Conservation (phyloP, 2,888 invertebrate species). For the Andrena flavipes region DNA sequence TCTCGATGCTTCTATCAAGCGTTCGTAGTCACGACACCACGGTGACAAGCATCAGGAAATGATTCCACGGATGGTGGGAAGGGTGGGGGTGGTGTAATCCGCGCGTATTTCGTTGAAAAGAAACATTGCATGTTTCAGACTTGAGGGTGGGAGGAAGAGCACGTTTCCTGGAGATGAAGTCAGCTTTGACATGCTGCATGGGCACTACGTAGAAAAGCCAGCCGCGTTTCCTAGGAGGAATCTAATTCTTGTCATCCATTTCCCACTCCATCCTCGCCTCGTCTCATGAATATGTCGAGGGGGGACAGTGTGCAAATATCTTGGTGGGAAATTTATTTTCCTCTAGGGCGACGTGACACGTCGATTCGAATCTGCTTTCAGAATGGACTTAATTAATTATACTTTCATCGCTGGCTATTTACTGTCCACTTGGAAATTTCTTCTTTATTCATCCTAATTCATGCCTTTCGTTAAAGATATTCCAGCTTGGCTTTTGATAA, state of each 20-base stretch:
- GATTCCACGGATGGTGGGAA: not conserved
- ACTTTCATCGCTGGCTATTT: not conserved
- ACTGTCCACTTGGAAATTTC: not conserved
- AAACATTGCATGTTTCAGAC: conserved; percentile 11
- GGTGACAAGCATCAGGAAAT: not conserved
- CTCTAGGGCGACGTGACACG: not conserved
- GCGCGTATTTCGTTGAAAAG: conserved; percentile 12
- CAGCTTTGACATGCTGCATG: conserved; percentile 51
- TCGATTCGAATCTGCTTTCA: not conserved
- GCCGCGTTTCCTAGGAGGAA: conserved; percentile 76
- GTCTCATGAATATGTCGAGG: conserved; percentile 49
- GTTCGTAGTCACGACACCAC: conserved; percentile 2
- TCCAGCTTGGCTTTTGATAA: not conserved
- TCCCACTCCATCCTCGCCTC: conserved; percentile 37
- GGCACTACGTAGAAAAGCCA: conserved; percentile 55
- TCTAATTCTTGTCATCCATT: conserved; percentile 78
- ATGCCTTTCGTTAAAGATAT: not conserved
- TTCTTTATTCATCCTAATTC: not conserved
- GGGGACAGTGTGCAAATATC: conserved; percentile 76
- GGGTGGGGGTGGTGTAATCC: not conserved
- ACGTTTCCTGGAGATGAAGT: conserved; percentile 30
- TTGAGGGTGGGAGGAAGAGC: not conserved
- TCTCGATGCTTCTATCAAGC: conserved; percentile 10
- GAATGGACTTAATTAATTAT: conserved; percentile 28
- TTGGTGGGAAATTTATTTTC: conserved; percentile 73